A percentile compares a stretch with the other conserved stretches of the same genome.
Conservation (phyloP, 2,888 invertebrate species). For the Pasiphila rectangulata region DNA sequence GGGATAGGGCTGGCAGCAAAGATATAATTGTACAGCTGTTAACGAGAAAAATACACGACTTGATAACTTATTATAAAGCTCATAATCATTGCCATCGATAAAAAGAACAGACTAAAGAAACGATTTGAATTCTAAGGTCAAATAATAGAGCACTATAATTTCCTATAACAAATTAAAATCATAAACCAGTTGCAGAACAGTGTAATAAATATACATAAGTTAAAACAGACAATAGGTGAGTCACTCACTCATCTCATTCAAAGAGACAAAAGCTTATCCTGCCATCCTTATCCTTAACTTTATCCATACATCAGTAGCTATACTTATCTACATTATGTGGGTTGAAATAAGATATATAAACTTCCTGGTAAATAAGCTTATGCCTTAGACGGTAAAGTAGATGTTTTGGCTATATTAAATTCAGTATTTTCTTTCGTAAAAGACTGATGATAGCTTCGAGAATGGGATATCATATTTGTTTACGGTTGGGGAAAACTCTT, state of each 20-base stretch:
- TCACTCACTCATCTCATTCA: too few relatives aligned
- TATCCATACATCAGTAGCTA: conserved; percentile 39
- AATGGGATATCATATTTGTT: conserved; percentile 64
- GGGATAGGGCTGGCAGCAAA: conserved; percentile 18
- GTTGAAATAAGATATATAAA: conserved; percentile 68
- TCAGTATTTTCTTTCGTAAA: conserved; percentile 62
- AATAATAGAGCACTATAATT: too few relatives aligned
- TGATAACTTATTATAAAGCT: not conserved
- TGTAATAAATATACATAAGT: too few relatives aligned
- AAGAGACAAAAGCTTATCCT: conserved; percentile 9
- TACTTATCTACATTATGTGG: conserved; percentile 51
- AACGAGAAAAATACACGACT: too few relatives aligned
- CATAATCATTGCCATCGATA: not conserved
- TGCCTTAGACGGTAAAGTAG: conserved; percentile 69
- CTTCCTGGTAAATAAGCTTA: conserved; percentile 77
- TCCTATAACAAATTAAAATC: too few relatives aligned
- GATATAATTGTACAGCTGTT: not conserved
- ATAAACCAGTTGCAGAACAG: too few relatives aligned
- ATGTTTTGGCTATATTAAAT: conserved; percentile 74
- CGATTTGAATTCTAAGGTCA: too few relatives aligned
- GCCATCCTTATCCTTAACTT: conserved; percentile 28
- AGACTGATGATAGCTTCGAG: conserved; percentile 58
- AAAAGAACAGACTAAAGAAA: too few relatives aligned
- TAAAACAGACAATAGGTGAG: too few relatives aligned
- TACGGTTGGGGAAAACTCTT: conserved; percentile 40